phyloP scores from a whole-genome alignment of 2,113 vertebrate genomes.

The Perca schrenkii region DNA sequence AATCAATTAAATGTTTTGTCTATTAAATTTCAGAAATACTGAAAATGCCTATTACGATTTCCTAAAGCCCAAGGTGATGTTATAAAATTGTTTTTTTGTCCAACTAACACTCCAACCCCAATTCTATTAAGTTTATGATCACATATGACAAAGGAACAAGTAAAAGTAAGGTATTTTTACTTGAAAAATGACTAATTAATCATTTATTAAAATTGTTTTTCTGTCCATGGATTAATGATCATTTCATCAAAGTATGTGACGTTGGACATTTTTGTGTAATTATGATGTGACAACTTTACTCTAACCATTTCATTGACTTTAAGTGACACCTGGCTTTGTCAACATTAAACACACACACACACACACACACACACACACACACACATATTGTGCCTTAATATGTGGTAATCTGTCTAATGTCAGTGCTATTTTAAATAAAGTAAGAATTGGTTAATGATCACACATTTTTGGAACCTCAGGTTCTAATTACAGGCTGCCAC shows the following conservation, averaged over 20 bases:
- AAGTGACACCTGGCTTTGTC: background rate
- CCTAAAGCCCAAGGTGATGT: background rate
- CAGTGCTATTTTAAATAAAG: slow-evolving; percentile 16
- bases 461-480: slow-evolving; percentile 27
- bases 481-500: slow-evolving; percentile 71
- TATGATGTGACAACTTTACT: background rate
- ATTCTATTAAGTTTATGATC: background rate
- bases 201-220: background rate
- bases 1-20: background rate
- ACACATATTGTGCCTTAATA: background rate
- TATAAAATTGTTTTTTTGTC: too few relatives aligned
- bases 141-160: background rate
- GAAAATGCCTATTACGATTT: background rate
- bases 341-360: background rate
- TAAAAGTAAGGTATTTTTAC: background rate
- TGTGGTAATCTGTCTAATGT: slow-evolving; percentile 9
- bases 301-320: background rate
- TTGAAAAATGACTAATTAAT: background rate
- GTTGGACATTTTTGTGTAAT: background rate
- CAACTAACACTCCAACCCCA: background rate
- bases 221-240: background rate
- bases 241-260: background rate
- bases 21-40: background rate
- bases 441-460: slow-evolving; percentile 14
- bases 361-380: background rate